Conservation (phyloP, 2,888 invertebrate species). For the Syritta pipiens region DNA sequence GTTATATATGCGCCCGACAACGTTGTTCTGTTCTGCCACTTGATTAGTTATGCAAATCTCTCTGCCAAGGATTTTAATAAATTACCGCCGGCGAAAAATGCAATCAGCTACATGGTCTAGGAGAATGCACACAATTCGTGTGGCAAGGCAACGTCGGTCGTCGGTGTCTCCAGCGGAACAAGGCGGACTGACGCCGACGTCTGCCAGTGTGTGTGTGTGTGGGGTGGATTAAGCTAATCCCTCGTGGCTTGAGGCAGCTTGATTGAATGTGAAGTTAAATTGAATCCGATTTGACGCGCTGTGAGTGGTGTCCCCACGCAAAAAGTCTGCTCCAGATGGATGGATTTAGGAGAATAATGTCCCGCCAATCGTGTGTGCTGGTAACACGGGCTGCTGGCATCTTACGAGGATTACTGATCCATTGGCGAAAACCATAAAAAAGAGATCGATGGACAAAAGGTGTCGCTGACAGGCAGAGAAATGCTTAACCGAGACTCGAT, state of each 20-base stretch:
- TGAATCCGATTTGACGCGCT: slow-evolving; percentile 45
- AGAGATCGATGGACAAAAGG: too few relatives aligned
- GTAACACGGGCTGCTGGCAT: too few relatives aligned
- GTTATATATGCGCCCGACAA: slow-evolving; percentile 27
- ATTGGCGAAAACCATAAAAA: too few relatives aligned
- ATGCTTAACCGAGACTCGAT: too few relatives aligned
- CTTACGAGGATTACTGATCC: too few relatives aligned
- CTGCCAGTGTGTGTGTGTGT: too few relatives aligned
- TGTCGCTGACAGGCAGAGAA: too few relatives aligned
- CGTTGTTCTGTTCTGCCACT: slow-evolving; percentile 22
- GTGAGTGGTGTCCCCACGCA: slow-evolving; percentile 38
- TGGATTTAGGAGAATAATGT: slow-evolving; percentile 19
- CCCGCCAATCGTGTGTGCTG: too few relatives aligned
- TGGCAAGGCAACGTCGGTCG: too few relatives aligned
- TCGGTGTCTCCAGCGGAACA: too few relatives aligned
- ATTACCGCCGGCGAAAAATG: slow-evolving; percentile 60
- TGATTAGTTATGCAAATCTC: slow-evolving; percentile 66
- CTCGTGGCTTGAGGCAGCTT: slow-evolving; percentile 4
- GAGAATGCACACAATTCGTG: not conserved
- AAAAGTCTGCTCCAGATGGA: not conserved
- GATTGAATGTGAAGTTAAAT: slow-evolving; percentile 48
- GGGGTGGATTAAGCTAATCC: slow-evolving; percentile 44
- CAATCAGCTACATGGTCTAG: slow-evolving; percentile 64
- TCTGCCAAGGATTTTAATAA: slow-evolving; percentile 58
- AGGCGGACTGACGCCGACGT: too few relatives aligned